These are phyloP conservation scores for Azorinus chamasolen DNA, from an alignment of 2,888 invertebrate genomes.

Conservation along the genomic window DNA sequence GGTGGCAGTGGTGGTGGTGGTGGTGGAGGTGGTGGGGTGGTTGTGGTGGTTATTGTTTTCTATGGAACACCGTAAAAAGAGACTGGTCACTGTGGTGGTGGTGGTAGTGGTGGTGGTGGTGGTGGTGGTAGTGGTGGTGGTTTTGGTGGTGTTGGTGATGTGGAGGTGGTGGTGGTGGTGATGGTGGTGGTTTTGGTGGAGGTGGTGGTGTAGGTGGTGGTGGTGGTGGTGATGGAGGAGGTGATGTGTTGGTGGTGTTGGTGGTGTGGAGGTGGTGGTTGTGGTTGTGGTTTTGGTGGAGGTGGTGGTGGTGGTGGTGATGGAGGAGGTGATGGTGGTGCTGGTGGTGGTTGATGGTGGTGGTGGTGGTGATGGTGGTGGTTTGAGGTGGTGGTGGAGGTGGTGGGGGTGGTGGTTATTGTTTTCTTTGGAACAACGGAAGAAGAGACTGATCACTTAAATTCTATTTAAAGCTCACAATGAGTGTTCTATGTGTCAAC, in stretches of 20 bases:
- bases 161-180: slow-evolving; percentile 6
- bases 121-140: slow-evolving; percentile 3
- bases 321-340: background rate
- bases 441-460: no score
- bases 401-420: background rate
- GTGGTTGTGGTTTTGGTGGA: background rate
- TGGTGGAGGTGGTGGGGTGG: background rate
- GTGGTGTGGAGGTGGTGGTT: background rate
- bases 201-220: no score
- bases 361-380: background rate
- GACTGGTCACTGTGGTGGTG: no score
- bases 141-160: no score
- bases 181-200: no score
- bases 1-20: background rate
- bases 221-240: no score
- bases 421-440: no score
- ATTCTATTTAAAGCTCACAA: no score
- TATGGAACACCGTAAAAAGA: background rate
- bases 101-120: slow-evolving; percentile 4
- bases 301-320: no score
- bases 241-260: no score
- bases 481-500: no score
- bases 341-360: background rate
- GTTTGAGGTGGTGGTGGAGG: background rate
- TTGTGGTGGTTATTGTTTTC: slow-evolving; percentile 2